Evolutionary conservation across 2,113 vertebrate species (phyloP).

Genomic region (Varanus komodoensis): DNA sequence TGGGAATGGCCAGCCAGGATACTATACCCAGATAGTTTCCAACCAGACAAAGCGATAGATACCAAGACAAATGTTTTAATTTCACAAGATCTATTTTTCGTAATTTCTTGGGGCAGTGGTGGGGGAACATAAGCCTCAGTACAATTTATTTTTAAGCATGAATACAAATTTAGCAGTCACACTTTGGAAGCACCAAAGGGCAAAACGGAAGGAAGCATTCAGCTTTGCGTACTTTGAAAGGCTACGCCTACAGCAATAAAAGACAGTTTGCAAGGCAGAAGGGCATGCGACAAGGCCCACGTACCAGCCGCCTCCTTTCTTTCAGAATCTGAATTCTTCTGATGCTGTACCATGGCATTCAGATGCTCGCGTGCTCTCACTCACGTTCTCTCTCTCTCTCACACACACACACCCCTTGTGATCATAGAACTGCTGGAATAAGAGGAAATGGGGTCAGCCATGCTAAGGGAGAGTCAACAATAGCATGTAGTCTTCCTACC

Average conservation of each 20-base stretch:
- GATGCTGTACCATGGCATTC: not conserved
- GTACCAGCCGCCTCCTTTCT: conserved; percentile 5
- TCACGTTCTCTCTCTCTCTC: not conserved
- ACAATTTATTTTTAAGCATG: conserved; percentile 9
- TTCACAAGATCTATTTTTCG: not conserved
- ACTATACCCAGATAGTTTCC: not conserved
- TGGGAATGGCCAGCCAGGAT: not conserved
- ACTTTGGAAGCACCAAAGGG: conserved; percentile 1
- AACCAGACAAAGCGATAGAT: not conserved
- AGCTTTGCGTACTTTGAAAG: not conserved
- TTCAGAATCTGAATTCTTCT: not conserved
- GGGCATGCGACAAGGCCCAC: conserved; percentile 13
- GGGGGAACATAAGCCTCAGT: not conserved
- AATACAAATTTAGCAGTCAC: not conserved
- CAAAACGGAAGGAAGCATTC: conserved; percentile 17
- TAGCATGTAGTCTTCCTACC: not conserved
- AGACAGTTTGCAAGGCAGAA: conserved; percentile 17
- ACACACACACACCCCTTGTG: not conserved
- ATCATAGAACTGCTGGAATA: conserved; percentile 21
- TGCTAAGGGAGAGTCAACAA: not conserved
- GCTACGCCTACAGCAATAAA: not conserved
- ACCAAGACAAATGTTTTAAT: not conserved
- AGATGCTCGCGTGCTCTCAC: not conserved
- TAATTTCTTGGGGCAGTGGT: not conserved
- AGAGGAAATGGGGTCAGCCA: conserved; percentile 11